Conservation (phyloP, 1,140 invertebrate genomes). For the Hyles vespertilio region DNA sequence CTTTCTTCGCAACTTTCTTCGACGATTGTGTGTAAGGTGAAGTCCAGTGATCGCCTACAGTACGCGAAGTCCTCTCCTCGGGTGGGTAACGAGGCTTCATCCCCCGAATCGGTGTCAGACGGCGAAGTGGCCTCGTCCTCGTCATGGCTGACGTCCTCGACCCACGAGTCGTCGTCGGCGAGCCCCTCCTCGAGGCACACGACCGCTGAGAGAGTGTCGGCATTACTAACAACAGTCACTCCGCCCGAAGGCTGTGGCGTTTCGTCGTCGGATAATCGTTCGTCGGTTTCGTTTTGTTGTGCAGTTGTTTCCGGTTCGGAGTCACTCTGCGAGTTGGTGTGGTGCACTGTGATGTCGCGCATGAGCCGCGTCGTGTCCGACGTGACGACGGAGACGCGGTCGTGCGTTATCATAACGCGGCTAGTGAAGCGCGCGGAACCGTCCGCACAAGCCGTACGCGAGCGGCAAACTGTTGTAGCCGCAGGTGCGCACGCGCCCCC, state of each 20-base stretch:
- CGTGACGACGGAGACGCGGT: constrained; percentile 83
- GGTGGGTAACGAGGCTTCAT: constrained; percentile 78
- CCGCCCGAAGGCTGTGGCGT: constrained; percentile 63
- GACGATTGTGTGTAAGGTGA: constrained; percentile 93
- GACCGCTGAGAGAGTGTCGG: constrained; percentile 80
- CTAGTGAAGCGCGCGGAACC: constrained; percentile 85
- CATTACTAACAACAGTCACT: constrained; percentile 80
- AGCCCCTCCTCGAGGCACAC: constrained; percentile 88
- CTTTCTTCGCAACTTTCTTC: constrained; percentile 96
- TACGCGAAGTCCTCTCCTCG: constrained; percentile 90
- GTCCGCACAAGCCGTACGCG: constrained; percentile 72
- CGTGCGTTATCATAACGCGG: constrained; percentile 91
- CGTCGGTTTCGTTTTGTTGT: constrained; percentile 54
- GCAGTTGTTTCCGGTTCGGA: constrained; percentile 44
- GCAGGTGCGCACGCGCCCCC: constrained; percentile 75
- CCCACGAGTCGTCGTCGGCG: constrained; percentile 92
- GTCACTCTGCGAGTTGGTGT: constrained; percentile 74
- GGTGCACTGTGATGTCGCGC: constrained; percentile 77
- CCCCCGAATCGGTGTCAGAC: constrained; percentile 77
- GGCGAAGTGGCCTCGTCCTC: constrained; percentile 79
- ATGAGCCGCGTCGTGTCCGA: constrained; percentile 83
- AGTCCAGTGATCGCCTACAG: constrained; percentile 87
- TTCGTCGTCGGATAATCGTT: constrained; percentile 63
- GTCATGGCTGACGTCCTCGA: constrained; percentile 87
- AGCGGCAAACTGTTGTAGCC: constrained; percentile 70